Base-by-base conservation (phyloP, 2,113 vertebrate genomes). In the Entelurus aequoreus region DNA sequence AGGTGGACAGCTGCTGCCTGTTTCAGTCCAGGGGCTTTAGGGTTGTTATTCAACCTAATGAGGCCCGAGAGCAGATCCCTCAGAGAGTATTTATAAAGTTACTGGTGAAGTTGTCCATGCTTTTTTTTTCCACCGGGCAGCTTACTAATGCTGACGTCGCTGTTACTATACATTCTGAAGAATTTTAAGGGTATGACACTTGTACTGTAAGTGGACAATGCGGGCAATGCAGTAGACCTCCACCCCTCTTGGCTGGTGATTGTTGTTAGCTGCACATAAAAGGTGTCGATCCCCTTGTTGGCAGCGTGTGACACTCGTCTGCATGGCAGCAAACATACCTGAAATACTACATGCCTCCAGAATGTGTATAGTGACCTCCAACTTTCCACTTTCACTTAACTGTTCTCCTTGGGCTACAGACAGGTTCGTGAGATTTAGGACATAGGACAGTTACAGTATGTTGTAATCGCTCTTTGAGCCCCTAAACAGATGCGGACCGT, bases 11-110 rank as follows among this genome's bases (percentile, higher is more conserved):
- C 81, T 83, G 80, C 66, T 47, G 46, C 35, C 50, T 60, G 0
- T 71, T 71, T 79, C 72, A 61, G 60, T 61, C 49, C 14, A 54
- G 37, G 47, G 65, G 71, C 50, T 79, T 76, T 54, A 59, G 62
- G 46, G 19, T 47, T 52, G 66, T 61, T 77, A 79, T 71, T 68
- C 57, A 2, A 5, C 44, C 40, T 65, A 72, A 76, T 73, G 72
- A 72, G 49, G n/a, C 28, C 60, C n/a, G 52, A 60, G 61, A 62
- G 61, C n/a, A 16, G 53, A 42, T 48, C 42, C 50, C 57, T 60
- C 46, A 42, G 46, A 69, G 63, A 59, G 67, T 77, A 84, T 84
- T 84, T 81, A 73, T 79, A 80, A 76, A 71, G 47, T 52, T 48
- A 8, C 52, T 13, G 49, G 14, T 65, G 40, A 68, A 52, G 54